Evolutionary conservation across 2,797 vertebrate genomes (phyloP), one percentile per base, ranked within the genome.

Genomic region (Balearica regulorum): DNA sequence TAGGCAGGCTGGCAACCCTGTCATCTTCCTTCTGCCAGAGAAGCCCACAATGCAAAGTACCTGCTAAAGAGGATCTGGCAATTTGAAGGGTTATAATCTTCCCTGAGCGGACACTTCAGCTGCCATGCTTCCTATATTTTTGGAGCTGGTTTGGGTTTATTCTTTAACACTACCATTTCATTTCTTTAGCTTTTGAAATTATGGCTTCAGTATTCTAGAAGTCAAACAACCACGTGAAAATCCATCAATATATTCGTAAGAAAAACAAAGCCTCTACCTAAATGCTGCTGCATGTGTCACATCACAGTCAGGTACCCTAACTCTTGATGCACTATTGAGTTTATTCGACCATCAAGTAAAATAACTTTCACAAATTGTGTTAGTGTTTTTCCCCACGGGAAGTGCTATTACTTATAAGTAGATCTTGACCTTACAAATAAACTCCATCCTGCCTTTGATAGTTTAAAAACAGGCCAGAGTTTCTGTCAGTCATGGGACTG

Each of bases 1-100:
- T 97, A 95, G 94, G 94, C 75, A 96, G 70, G 61, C 83, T 96
- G 93, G 92, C 94, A 96, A 93, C 79, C 95, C 69, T 77, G 83
- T 82, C 94, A 90, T 90, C 92, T 35, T 93, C 91, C 94, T 94
- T 58, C 92, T 76, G 64, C 89, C 66, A 77, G 41, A 76, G 39
- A 89, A 94, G 87, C 82, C 77, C 65, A 69, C 71, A 58, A 93
- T 31, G 48, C 12, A 4, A 96, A 93, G 65, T n/a, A 88, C 72
- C 78, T 91, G 90, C 92, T 96, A 96, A 96, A 96, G 68, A 97
- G 95, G 71, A 55, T 60, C 61, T 69, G 57, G 72, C 75, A 89
- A 31, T 66, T 48, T 37, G 71, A 76, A 70, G 28, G 55, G 76
- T 72, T 86, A 26, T 91, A 15, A 87, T 88, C 84, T 61, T 90